These are phyloP conservation scores for Dasypus novemcinctus DNA, from an alignment of 2,113 vertebrate genomes.

Conservation along the genomic window DNA sequence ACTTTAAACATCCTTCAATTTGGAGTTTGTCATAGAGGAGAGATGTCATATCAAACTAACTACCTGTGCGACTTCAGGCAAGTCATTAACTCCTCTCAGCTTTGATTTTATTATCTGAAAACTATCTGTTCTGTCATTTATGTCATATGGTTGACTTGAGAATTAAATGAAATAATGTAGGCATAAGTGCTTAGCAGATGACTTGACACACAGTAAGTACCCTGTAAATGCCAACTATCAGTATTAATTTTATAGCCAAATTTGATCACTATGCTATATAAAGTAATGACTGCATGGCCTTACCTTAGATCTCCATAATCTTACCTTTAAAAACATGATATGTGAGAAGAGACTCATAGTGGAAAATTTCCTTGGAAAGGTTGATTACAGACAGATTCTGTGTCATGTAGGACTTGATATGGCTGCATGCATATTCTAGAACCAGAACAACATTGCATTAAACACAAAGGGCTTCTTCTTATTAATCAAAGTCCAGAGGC, in stretches of 20 bases:
- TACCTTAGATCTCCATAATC: background rate
- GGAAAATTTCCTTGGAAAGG: background rate
- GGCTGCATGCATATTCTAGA: background rate
- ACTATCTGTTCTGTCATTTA: background rate
- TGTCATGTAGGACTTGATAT: background rate
- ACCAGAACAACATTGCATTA: background rate
- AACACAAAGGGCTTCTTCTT: background rate
- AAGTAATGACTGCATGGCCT: background rate
- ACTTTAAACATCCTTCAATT: background rate
- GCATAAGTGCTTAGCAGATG: background rate
- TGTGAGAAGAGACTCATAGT: background rate
- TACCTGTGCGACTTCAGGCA: background rate
- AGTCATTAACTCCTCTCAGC: background rate
- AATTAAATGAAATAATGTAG: background rate
- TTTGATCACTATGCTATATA: background rate
- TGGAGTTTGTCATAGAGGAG: background rate
- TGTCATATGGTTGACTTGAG: background rate
- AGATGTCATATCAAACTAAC: background rate
- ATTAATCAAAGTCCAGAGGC: background rate
- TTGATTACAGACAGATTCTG: background rate
- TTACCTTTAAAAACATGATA: background rate
- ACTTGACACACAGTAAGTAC: background rate
- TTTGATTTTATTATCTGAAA: background rate
- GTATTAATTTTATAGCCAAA: background rate
- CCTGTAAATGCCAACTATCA: background rate